Base-by-base conservation (phyloP, 2,797 vertebrate species). In the Pangasius djambal region DNA sequence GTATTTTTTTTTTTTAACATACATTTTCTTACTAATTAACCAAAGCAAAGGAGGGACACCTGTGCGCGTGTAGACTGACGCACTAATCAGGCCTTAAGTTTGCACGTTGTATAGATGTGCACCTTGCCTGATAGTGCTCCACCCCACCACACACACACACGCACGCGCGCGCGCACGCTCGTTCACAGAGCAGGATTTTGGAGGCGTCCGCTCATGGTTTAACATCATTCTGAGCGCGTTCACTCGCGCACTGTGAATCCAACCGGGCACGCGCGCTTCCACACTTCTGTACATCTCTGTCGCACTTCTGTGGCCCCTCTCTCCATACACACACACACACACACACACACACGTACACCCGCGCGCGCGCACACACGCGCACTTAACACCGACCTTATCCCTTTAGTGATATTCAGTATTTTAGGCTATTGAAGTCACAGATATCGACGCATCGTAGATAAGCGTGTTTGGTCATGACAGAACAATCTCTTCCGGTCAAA, bases 401-500 rank as follows among this genome's bases (percentile, higher is more conserved):
- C 28, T 20, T 48, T 7, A 31, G 5, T 57, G 50, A 63, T 31
- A 31, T 20, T 15, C n/a, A 15, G 8, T 8, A 50, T 70, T 2
- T 84, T 13, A 31, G 8, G 4, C 40, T 67, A 31, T 18, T n/a
- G 10, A 84, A 67, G 25, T 67, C 28, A 6, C 28, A 13, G 22
- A 22, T 20, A 34, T 22, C 22, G 83, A 65, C 34, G 63, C 44
- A 22, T 31, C 18, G 16, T 44, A 18, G 63, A 50, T 55, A 70
- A 55, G 83, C 28, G 8, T 7, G 31, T 37, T 8, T 37, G 7
- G 20, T 70, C 65, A 70, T 25, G 31, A 37, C 31, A 34, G 31
- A 69, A 83, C 61, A 88, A 89, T 82, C 55, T 77, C 61, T 87
- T 83, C 61, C 69, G 59, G 78, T 87, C 65, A 55, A 72, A 63